These are phyloP conservation scores for Drosophila aldrichi DNA, from an alignment of 2,888 invertebrate species.

Conservation along the genomic window DNA sequence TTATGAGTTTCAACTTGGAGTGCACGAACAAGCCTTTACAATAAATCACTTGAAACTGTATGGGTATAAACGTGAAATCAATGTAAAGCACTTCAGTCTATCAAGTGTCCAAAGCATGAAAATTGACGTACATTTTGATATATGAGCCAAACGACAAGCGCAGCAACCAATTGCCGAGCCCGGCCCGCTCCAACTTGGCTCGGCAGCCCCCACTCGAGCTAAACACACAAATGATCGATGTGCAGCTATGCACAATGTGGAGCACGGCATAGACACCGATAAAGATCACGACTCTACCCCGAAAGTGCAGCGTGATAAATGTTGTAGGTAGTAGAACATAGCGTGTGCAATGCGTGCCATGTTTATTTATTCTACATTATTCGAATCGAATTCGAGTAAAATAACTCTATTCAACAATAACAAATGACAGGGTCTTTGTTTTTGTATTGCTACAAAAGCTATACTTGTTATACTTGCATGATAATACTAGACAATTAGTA, in stretches of 20 bases:
- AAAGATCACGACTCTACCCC: slow-evolving; percentile 44
- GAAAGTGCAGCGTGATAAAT: slow-evolving; percentile 41
- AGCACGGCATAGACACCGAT: slow-evolving; percentile 53
- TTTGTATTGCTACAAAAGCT: not conserved
- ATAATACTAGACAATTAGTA: not conserved
- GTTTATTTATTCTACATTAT: not conserved
- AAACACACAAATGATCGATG: slow-evolving; percentile 65
- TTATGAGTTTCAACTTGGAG: slow-evolving; percentile 76
- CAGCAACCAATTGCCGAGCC: slow-evolving; percentile 15
- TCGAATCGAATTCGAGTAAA: not conserved
- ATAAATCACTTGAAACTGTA: slow-evolving; percentile 82
- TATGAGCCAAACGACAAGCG: slow-evolving; percentile 50
- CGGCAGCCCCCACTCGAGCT: slow-evolving; percentile 21
- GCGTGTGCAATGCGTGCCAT: not conserved
- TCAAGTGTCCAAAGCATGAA: slow-evolving; percentile 79
- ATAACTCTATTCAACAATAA: not conserved
- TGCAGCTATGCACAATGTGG: slow-evolving; percentile 48
- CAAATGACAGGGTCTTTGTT: not conserved
- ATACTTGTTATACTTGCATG: no score
- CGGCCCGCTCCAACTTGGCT: not conserved
- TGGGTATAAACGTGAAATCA: slow-evolving; percentile 79
- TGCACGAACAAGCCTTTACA: slow-evolving; percentile 81
- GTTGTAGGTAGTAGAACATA: not conserved
- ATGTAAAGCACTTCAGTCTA: slow-evolving; percentile 82
- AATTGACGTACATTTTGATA: slow-evolving; percentile 81